These are phyloP conservation scores for Discoglossus pictus DNA, from an alignment of 2,797 vertebrate species.

Conservation along the genomic window DNA sequence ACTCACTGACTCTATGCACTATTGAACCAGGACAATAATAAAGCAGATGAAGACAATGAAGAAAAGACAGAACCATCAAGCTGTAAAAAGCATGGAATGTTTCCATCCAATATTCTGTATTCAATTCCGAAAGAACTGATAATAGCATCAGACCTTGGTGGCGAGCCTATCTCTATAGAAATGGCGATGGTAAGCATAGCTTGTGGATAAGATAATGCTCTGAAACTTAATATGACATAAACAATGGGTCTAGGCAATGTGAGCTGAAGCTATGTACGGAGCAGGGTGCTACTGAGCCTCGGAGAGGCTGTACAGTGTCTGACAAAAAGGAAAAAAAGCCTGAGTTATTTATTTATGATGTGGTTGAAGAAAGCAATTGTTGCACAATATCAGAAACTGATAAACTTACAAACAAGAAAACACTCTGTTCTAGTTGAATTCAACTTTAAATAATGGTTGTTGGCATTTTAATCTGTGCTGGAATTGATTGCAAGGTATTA, in stretches of 20 bases:
- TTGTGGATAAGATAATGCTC: slow-evolving; percentile 64
- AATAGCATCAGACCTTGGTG: slow-evolving; percentile 57
- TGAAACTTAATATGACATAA: slow-evolving; percentile 59
- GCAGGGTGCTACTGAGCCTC: slow-evolving; percentile 19
- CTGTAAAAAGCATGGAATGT: slow-evolving; percentile 42
- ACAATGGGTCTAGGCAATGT: slow-evolving; percentile 50
- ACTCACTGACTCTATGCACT: slow-evolving; percentile 13
- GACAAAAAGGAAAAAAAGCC: slow-evolving; percentile 38
- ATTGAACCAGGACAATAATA: slow-evolving; percentile 40
- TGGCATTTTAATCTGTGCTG: too few relatives aligned
- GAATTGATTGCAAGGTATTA: background rate
- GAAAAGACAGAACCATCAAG: slow-evolving; percentile 44
- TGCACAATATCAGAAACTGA: background rate
- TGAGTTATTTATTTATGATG: slow-evolving; percentile 59
- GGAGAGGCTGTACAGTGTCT: slow-evolving; percentile 14
- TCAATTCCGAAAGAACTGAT: slow-evolving; percentile 61
- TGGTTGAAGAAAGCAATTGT: slow-evolving; percentile 38
- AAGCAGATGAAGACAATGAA: slow-evolving; percentile 55
- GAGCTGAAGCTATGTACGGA: slow-evolving; percentile 22
- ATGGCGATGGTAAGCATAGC: slow-evolving; percentile 72
- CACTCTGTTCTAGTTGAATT: too few relatives aligned
- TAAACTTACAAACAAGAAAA: too few relatives aligned
- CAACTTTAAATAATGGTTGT: too few relatives aligned
- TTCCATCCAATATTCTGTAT: slow-evolving; percentile 51
- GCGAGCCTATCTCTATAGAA: slow-evolving; percentile 69